Conservation (phyloP, 2,888 invertebrate genomes). For the Pardosa pseudoannulata region DNA sequence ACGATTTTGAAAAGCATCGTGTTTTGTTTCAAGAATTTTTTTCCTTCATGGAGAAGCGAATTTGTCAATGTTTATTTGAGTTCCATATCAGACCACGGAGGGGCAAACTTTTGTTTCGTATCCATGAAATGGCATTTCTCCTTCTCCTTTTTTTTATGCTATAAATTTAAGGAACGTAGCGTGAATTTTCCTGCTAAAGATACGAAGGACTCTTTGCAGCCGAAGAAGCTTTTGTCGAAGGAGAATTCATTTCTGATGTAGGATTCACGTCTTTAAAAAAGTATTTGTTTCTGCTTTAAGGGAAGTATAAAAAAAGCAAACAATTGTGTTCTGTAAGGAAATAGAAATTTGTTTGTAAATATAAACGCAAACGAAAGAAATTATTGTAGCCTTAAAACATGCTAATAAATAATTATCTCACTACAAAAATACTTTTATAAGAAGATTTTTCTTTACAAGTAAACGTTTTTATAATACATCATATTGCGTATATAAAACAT, state of each 20-base stretch:
- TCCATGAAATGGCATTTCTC: background rate
- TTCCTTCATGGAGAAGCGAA: background rate
- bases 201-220: background rate
- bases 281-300: background rate
- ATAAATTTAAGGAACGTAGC: background rate
- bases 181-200: background rate
- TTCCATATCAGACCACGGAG: background rate
- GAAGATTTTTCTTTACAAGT: too few species aligned
- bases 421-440: too few species aligned
- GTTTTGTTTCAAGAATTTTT: background rate
- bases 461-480: too few species aligned
- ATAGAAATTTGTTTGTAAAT: too few species aligned
- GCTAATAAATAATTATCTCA: too few species aligned
- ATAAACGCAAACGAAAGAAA: too few species aligned
- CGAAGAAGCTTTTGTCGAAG: background rate
- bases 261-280: background rate
- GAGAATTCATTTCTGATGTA: background rate
- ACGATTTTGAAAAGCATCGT: background rate
- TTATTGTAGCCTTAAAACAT: too few species aligned
- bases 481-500: too few species aligned
- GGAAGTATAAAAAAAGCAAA: too few species aligned
- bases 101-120: background rate
- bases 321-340: too few species aligned
- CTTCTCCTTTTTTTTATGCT: too few species aligned
- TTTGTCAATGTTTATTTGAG: constrained; percentile 10